Evolutionary conservation across 1,140 invertebrate species (phyloP).

Genomic region (Cephus cinctus): DNA sequence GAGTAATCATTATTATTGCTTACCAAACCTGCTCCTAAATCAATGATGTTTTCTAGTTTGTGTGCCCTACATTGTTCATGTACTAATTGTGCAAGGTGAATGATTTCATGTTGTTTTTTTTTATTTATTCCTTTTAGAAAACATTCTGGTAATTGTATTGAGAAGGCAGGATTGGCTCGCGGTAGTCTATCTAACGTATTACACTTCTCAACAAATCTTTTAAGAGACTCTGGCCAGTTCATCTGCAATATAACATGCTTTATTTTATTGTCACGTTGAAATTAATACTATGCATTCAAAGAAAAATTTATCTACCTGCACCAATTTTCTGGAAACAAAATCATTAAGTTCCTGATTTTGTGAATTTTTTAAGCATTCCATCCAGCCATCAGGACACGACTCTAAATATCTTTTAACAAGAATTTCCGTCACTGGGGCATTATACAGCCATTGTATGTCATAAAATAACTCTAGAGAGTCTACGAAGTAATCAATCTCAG

Average conservation of each 20-base stretch:
- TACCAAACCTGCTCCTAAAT: conserved; percentile 80
- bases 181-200: conserved; percentile 34
- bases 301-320: conserved; percentile 28
- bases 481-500: conserved; percentile 56
- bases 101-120: conserved; percentile 74
- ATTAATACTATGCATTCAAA: conserved; percentile 14
- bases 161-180: conserved; percentile 8
- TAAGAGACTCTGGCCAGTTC: conserved; percentile 45
- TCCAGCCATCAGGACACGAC: conserved; percentile 59
- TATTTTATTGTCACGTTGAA: conserved; percentile 9
- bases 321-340: conserved; percentile 37
- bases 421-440: conserved; percentile 66
- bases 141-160: conserved; percentile 30
- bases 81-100: conserved; percentile 61
- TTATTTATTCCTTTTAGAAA: conserved; percentile 51
- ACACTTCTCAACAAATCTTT: conserved; percentile 49
- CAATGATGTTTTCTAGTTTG: conserved; percentile 64
- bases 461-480: conserved; percentile 60
- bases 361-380: conserved; percentile 46
- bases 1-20: conserved; percentile 26
- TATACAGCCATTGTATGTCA: conserved; percentile 66
- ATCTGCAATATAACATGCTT: conserved; percentile 32
- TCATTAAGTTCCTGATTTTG: conserved; percentile 53
- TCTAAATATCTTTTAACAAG: conserved; percentile 59
- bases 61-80: conserved; percentile 55